Evolutionary conservation across 1,140 invertebrate genomes (phyloP).

Genomic region (Ceratosolen fusciceps): DNA sequence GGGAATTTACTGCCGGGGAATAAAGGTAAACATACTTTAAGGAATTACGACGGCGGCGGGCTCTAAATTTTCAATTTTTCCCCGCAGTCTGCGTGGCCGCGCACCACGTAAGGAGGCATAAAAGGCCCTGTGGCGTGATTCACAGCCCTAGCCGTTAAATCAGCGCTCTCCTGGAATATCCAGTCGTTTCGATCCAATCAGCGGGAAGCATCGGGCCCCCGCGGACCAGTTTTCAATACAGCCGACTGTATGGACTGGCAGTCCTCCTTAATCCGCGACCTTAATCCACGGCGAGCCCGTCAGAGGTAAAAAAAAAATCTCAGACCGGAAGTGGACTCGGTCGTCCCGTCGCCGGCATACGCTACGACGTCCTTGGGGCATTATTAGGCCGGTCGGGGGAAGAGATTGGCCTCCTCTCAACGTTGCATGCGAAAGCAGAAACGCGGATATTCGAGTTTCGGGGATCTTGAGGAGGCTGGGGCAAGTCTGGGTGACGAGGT

Average conservation of each 20-base stretch:
- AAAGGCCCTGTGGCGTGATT: background rate
- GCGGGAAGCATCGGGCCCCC: background rate
- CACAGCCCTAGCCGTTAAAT: background rate
- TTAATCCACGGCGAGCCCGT: too few species aligned
- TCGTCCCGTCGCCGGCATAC: slow-evolving; percentile 31
- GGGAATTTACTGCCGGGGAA: background rate
- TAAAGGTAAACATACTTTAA: background rate
- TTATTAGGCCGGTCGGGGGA: background rate
- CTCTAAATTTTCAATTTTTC: background rate
- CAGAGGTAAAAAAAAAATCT: too few species aligned
- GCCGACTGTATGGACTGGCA: too few species aligned
- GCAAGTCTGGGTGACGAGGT: background rate
- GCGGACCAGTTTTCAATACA: background rate
- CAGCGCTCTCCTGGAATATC: background rate
- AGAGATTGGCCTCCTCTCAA: too few species aligned
- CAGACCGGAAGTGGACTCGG: slow-evolving; percentile 14
- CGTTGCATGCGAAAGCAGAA: slow-evolving; percentile 38
- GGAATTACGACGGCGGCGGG: background rate
- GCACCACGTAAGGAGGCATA: background rate
- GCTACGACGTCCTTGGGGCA: slow-evolving; percentile 24
- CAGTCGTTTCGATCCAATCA: background rate
- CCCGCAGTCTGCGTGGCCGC: background rate
- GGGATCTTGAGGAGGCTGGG: background rate
- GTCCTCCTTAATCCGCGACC: too few species aligned
- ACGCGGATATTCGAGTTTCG: slow-evolving; percentile 28